These are phyloP conservation scores for Nicator chloris DNA, from an alignment of 2,113 vertebrate genomes.

Conservation along the genomic window DNA sequence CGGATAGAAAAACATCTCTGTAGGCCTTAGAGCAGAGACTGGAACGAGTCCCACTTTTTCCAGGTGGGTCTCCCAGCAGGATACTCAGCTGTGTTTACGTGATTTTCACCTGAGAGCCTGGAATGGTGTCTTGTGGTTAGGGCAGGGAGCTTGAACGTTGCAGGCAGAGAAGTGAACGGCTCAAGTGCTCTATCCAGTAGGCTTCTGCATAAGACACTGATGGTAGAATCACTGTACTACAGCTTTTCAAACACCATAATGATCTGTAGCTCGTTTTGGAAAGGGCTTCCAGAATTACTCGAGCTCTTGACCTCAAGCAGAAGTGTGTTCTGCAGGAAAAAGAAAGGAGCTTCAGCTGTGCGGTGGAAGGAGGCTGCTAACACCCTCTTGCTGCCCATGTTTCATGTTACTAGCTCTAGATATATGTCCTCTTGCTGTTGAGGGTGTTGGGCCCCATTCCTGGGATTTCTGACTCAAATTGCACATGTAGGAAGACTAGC, in stretches of 20 bases:
- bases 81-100: accelerated
- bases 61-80: background rate
- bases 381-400: background rate
- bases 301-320: background rate
- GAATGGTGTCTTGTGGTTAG: background rate
- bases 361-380: background rate
- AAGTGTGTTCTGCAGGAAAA: background rate
- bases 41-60: background rate
- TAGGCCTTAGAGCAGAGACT: background rate
- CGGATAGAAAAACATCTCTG: background rate
- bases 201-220: background rate
- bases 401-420: background rate
- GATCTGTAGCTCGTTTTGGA: background rate
- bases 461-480: background rate
- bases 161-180: background rate
- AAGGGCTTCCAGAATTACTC: background rate
- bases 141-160: background rate
- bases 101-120: background rate
- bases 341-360: background rate
- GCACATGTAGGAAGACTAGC: background rate
- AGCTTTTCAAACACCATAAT: background rate
- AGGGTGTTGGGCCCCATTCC: background rate
- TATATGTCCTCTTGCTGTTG: background rate
- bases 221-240: background rate
- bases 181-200: background rate